Conservation (phyloP, 2,797 vertebrate species). For the Kryptolebias ocellatus region DNA sequence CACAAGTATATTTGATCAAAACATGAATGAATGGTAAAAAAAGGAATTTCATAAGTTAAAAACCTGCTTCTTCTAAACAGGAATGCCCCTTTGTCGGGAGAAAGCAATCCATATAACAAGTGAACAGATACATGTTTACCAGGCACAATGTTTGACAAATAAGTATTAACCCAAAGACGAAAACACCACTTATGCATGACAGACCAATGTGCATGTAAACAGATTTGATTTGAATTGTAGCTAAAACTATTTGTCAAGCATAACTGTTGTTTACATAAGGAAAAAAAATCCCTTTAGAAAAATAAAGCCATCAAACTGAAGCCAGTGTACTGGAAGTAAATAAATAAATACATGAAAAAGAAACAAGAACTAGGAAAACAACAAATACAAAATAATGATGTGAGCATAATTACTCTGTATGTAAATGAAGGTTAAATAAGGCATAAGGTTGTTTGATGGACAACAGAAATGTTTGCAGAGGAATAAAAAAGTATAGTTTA, state of each 20-base stretch:
- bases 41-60: too few relatives aligned
- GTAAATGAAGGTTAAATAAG: not conserved
- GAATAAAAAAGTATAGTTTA: not conserved
- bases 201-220: not conserved
- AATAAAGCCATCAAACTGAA: not conserved
- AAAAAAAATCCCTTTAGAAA: not conserved
- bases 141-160: too few relatives aligned
- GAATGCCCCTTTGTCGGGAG: too few relatives aligned
- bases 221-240: not conserved
- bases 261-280: not conserved
- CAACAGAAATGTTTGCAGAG: not conserved
- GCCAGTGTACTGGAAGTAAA: not conserved
- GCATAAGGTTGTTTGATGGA: not conserved
- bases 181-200: not conserved
- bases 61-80: too few relatives aligned
- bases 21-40: too few relatives aligned
- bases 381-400: not conserved
- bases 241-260: not conserved
- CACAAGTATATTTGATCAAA: too few relatives aligned
- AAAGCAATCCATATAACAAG: too few relatives aligned
- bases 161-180: not conserved
- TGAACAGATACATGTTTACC: too few relatives aligned
- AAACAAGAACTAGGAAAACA: not conserved
- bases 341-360: not conserved
- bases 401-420: not conserved